Conservation (phyloP, 2,888 invertebrate species). For the Synergus umbraculus region DNA sequence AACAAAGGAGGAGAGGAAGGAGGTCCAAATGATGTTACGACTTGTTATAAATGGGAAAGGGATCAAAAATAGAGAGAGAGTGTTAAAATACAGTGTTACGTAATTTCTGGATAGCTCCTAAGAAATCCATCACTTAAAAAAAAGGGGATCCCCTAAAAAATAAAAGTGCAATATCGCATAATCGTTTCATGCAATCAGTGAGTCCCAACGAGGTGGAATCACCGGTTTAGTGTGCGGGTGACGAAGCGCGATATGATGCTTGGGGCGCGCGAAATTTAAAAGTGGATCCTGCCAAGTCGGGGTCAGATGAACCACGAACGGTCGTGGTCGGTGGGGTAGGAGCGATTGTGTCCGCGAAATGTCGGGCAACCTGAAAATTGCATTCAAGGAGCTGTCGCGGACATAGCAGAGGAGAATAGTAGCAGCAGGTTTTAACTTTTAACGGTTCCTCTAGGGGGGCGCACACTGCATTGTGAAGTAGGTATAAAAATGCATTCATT, state of each 20-base stretch:
- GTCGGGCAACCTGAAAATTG: conserved; percentile 59
- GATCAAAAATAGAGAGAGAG: too few species aligned
- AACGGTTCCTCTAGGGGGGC: conserved; percentile 70
- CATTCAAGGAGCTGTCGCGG: conserved; percentile 52
- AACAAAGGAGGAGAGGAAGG: too few species aligned
- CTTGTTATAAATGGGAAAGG: too few species aligned
- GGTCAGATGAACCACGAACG: conserved; percentile 18
- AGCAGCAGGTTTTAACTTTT: conserved; percentile 75
- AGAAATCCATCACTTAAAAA: too few species aligned
- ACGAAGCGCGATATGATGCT: conserved; percentile 24
- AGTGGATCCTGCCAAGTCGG: neutral
- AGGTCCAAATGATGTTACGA: too few species aligned
- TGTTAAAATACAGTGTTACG: too few species aligned
- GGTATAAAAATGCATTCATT: conserved; percentile 74
- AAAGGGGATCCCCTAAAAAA: neutral
- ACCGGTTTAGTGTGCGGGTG: conserved; percentile 13
- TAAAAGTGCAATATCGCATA: neutral
- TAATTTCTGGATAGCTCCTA: too few species aligned
- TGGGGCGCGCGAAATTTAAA: conserved; percentile 10
- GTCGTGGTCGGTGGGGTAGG: conserved; percentile 41
- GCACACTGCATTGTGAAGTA: conserved; percentile 65
- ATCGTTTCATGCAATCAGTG: neutral
- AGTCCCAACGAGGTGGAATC: neutral
- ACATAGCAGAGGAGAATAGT: conserved; percentile 15
- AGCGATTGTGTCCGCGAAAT: conserved; percentile 49